phyloP scores from a whole-genome alignment of 2,888 invertebrate species.

The Encarsia formosa region DNA sequence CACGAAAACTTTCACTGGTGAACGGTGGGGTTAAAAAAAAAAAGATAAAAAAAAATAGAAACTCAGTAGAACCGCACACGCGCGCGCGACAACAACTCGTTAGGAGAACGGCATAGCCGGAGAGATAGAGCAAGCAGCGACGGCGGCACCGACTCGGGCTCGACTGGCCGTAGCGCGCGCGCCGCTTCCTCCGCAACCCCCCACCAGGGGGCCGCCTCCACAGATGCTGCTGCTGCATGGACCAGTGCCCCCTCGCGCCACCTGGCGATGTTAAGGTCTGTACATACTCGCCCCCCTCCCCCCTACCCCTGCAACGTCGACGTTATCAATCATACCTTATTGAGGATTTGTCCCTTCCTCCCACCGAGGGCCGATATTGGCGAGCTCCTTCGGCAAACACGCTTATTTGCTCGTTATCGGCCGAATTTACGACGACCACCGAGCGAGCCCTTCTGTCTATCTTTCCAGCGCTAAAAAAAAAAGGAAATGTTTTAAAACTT shows the following conservation, averaged over 20 bases:
- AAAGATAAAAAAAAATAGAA: too few species aligned
- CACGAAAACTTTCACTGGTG: too few species aligned
- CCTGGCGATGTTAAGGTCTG: neutral
- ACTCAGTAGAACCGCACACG: neutral
- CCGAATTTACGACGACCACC: too few species aligned
- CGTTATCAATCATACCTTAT: too few species aligned
- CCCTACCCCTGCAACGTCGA: neutral
- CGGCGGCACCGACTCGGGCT: slow-evolving; percentile 47
- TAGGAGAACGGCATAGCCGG: slow-evolving; percentile 1
- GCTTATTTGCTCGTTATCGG: too few species aligned
- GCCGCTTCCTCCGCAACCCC: slow-evolving; percentile 4
- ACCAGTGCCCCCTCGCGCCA: neutral
- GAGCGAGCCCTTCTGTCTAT: too few species aligned
- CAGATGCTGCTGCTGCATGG: neutral
- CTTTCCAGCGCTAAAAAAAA: too few species aligned
- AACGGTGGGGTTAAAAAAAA: too few species aligned
- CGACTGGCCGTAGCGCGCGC: slow-evolving; percentile 40
- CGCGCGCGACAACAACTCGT: neutral
- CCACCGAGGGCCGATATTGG: too few species aligned
- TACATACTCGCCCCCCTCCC: neutral
- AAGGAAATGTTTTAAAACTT: too few species aligned
- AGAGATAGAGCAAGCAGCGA: slow-evolving; percentile 38
- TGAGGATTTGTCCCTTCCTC: too few species aligned
- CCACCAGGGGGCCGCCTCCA: neutral
- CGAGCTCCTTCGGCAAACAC: too few species aligned